Base-by-base conservation (phyloP, 2,888 invertebrate species). In the Azorinus chamasolen region DNA sequence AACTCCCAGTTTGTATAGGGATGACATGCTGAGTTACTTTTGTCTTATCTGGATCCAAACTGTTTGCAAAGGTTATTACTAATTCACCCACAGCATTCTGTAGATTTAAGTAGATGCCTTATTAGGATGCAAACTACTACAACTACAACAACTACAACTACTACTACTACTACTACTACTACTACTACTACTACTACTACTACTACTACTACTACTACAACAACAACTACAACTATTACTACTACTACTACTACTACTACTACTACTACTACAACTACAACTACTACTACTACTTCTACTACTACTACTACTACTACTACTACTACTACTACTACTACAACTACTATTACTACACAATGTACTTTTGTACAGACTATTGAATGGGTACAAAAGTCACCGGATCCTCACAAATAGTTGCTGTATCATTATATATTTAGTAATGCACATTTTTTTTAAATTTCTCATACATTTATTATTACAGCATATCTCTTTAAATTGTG, bases 111-210 rank as follows among this genome's bases (percentile, higher is more conserved):
- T 8, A 14, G 41, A 8, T 41, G 41, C 41, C 41, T 41, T 12
- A 41, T 41, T 41, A 12, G 14, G 8, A 41, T 14, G 8, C 14
- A 14, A 41, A 48, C 48, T 48, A 16, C 14, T 48, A 16, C 18
- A 6, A 48, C 14, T 10, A 18, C 18, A n/a, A 14, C 10, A 14
- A 48, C 10, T 48, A n/a, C n/a, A n/a, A 55, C 65, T 57, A 65
- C 65, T 46, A 32, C 46, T 27, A 45, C 54, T 65, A 65, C 46
- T 65, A 65, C 65, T 65, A 46, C 58, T 66, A 66, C 66, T 57
- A 50, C 68, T 58, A 58, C 58, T 50, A 50, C 68, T 68, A 68
- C 68, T 50, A 68, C 68, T 59, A 68, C 68, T 53, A 68, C 68
- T 51, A 68, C 65, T 57, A 55, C 58, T 68, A 58, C 58, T 68